Base-by-base conservation (phyloP, 1,140 invertebrate genomes). In the Trichomalopsis sarcophagae region DNA sequence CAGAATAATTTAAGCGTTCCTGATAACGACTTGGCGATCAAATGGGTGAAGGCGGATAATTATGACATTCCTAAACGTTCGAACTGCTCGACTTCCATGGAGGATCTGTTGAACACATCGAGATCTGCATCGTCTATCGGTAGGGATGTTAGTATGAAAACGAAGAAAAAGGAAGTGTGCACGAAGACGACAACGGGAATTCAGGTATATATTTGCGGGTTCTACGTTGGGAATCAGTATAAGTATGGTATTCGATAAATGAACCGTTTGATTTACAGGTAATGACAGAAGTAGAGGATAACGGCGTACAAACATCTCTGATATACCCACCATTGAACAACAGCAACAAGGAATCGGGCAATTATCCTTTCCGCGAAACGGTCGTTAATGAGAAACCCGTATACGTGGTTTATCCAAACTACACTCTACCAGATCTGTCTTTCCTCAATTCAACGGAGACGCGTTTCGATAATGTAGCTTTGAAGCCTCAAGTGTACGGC, bases 321-420 rank as follows among this genome's bases (percentile, higher is more conserved):
- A 81, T 90, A 9, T 93, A 90, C 82, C 86, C 89, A n/a, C 73
- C 85, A 11, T 21, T 73, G 2, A 83, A 40, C 36, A 73, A n/a
- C n/a, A 73, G 76, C 23, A 85, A 76, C 0, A n/a, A 50, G 30
- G 78, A 68, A 1, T 73, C 50, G 0, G 9, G 17, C 2, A 68
- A 74, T 13, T 71, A 77, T 30, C 81, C 86, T 1, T 77, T 91
- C n/a, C 88, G 87, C n/a, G 91, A 93, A 82, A 91, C 89, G 0
- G 75, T 90, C 11, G 68, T 92, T 87, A 92, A 95, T 21, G 95
- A 96, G 88, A 95, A 96, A 88, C 96, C 97, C 5, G 96, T 98
- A 17, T 98, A 97, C 90, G 96, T 98, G 71, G 95, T 98, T 86
- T 98, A 98, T 94, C 98, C 98, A 21, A 98, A 97, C 92, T 98